Base-by-base conservation (phyloP, 2,888 invertebrate genomes). In the Charanyca ferruginea region DNA sequence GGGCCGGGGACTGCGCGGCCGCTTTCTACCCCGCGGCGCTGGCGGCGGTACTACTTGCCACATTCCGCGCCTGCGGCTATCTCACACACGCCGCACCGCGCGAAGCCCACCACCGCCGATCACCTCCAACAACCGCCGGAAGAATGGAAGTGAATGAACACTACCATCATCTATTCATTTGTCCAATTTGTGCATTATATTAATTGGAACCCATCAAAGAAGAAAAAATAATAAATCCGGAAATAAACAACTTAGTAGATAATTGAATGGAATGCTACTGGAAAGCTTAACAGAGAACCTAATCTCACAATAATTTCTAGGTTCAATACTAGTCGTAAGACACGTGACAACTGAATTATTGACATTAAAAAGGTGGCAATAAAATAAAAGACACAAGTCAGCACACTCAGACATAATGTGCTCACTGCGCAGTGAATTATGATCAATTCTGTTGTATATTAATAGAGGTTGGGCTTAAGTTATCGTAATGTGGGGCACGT, bases 11-110 rank as follows among this genome's bases (percentile, higher is more conserved):
- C 81, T 83, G 77, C 67, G 62, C 73, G 81, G 83, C 80, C 84
- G 85, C 91, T 92, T 92, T 92, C 92, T 92, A 91, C 91, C 92
- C 90, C 57, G 90, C 80, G 91, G 92, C 92, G 75, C 69, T 66
- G 74, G 52, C 73, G 28, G 73, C 44, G 79, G 54, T 35, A 77
- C 77, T 78, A 78, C 71, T 79, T 82, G 83, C 84, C 85, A 83
- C 89, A 90, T 90, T 89, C 90, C 90, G 74, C 76, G 84, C 85
- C 84, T 69, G 85, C 80, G 85, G 81, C 83, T 16, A 48, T 38
- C 58, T 52, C 74, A 73, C 66, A 66, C 61, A 58, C 61, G 66
- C 58, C 52, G 69, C 61, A 65, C 58, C 52, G 69, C 53, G 49
- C 67, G 23, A 47, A 54, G 41, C 16, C 44, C 28, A 55, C 66